Evolutionary conservation across 1,140 invertebrate genomes (phyloP), one percentile per base, ranked within the genome.

Genomic region (Drosophila ananassae): DNA sequence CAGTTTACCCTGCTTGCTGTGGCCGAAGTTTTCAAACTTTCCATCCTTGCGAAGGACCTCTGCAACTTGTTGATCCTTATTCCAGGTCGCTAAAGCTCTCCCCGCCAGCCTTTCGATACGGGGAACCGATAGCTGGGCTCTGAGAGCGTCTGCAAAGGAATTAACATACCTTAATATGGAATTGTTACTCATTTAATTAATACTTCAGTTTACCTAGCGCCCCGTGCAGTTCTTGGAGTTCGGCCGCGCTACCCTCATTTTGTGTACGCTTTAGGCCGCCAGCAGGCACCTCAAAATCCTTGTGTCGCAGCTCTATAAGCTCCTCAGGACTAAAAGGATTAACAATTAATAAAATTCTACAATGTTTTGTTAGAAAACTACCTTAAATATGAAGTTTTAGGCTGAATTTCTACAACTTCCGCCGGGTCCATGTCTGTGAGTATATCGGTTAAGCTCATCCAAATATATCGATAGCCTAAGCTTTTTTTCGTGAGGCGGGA

Each of bases 1-100:
- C 0, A 74, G 47, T 25, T 76, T 73, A 0, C 83, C 80, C 8
- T 82, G 34, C 7, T 60, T 34, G 37, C 63, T 84, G 22, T 71
- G 79, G 1, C 90, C 90, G 41, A 91, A 91, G 25, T 61, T 73
- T 22, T 84, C 80, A 59, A 91, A 91, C 77, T 91, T 91, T 0
- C 90, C 90, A 77, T 91, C 89, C 47, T 90, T 91, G 0, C 72
- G 79, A 6, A 75, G 6, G 0, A 91, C 77, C 47, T 80, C 79
- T 0, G 80, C 89, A n/a, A 66, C 81, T 37, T 90, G 75, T 61
- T 78, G 58, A 28, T 89, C 61, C 1, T 39, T 22, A 13, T 79
- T 58, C 90, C 90, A 91, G 0, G 5, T 55, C n/a, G 73, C 90
- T 25, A 84, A 6, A 1, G 90, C 71, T 10, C 90, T 66, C 12